A percentile compares a stretch with the other conserved stretches of the same genome.
Evolutionary conservation across 1,140 invertebrate genomes (phyloP).

Genomic region (Trichogramma pretiosum): DNA sequence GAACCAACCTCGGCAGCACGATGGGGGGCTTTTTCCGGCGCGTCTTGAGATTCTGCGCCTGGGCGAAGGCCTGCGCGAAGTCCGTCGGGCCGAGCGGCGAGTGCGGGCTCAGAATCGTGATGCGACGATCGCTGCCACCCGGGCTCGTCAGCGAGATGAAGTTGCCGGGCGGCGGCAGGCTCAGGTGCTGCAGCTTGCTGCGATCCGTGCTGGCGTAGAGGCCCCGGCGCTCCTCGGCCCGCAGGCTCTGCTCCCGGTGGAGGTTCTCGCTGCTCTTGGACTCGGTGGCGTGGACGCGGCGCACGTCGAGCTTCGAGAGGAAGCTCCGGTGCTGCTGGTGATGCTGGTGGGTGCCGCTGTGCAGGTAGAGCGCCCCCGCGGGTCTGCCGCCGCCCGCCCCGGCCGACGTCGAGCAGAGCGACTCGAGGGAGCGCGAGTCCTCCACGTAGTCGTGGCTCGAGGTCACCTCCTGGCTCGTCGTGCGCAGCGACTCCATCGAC

Average conservation of each 20-base stretch:
- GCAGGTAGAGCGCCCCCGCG: no score
- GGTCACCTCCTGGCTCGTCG: slow-evolving; percentile 34
- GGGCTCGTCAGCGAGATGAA: slow-evolving; percentile 44
- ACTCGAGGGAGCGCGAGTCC: slow-evolving; percentile 38
- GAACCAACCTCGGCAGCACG: slow-evolving; percentile 64
- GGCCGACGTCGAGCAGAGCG: slow-evolving; percentile 31
- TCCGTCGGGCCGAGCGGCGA: slow-evolving; percentile 55
- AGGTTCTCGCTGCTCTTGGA: slow-evolving; percentile 51
- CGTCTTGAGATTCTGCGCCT: slow-evolving; percentile 47
- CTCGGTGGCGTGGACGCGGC: slow-evolving; percentile 47
- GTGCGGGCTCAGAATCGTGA: slow-evolving; percentile 67
- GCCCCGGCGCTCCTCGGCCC: slow-evolving; percentile 56
- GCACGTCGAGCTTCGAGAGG: slow-evolving; percentile 55
- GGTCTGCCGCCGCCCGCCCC: slow-evolving; percentile 20
- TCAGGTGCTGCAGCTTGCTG: slow-evolving; percentile 56
- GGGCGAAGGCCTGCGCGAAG: slow-evolving; percentile 50
- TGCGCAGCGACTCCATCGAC: slow-evolving; percentile 55
- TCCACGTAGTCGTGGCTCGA: slow-evolving; percentile 37
- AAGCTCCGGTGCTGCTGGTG: slow-evolving; percentile 45
- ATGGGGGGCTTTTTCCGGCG: slow-evolving; percentile 62
- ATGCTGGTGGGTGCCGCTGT: slow-evolving; percentile 24
- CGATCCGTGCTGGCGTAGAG: slow-evolving; percentile 57
- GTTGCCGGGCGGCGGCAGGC: slow-evolving; percentile 55
- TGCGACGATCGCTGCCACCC: slow-evolving; percentile 49
- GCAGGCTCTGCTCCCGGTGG: slow-evolving; percentile 48